Conservation (phyloP, 2,113 vertebrate genomes). For the Cebidichthys violaceus region DNA sequence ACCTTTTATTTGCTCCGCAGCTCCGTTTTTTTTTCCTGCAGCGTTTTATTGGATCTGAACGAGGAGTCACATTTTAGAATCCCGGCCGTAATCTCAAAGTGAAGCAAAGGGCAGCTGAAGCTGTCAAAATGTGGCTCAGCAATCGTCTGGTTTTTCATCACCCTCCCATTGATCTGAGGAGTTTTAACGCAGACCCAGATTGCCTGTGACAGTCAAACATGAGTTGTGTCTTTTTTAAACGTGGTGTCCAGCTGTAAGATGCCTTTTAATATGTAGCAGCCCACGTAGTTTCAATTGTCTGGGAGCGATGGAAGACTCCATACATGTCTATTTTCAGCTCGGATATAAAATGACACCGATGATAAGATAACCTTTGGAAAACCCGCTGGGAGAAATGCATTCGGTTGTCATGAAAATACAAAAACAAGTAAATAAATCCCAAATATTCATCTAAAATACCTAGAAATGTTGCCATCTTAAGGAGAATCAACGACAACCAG, state of each 20-base stretch:
- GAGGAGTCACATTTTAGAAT: slow-evolving; percentile 59
- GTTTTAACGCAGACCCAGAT: neutral
- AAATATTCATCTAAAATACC: neutral
- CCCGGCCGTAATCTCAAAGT: slow-evolving; percentile 32
- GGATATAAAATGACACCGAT: neutral
- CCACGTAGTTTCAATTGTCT: neutral
- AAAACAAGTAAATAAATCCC: no score
- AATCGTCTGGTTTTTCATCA: slow-evolving; percentile 38
- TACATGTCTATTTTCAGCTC: neutral
- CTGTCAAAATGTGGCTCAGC: slow-evolving; percentile 41
- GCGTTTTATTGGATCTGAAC: slow-evolving; percentile 59
- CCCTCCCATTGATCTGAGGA: slow-evolving; percentile 36
- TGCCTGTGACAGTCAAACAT: slow-evolving; percentile 19
- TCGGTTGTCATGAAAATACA: neutral
- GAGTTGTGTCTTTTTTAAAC: neutral
- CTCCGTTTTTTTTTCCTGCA: slow-evolving; percentile 53
- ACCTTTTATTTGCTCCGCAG: slow-evolving; percentile 58
- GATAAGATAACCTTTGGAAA: neutral
- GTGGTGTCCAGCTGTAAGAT: slow-evolving; percentile 44
- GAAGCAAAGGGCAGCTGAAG: slow-evolving; percentile 43
- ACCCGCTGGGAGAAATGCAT: no score
- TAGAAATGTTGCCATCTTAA: neutral
- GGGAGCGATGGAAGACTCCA: slow-evolving; percentile 1
- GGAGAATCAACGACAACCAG: neutral
- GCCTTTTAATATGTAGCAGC: slow-evolving; percentile 26